Evolutionary conservation across 2,888 invertebrate species (phyloP).

Genomic region (Eristalis arbustorum): DNA sequence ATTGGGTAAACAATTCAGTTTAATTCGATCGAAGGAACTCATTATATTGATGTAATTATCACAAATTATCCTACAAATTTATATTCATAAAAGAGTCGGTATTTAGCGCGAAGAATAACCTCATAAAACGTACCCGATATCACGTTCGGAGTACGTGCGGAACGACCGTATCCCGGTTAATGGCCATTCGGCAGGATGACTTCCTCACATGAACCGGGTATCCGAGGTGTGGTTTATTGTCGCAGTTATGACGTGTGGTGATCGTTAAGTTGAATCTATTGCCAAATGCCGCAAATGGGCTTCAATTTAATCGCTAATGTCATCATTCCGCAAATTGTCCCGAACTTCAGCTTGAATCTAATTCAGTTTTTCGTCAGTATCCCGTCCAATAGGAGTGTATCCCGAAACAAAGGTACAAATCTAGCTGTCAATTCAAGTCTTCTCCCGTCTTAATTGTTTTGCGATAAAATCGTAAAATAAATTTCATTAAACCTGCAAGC

Average conservation of each 20-base stretch:
- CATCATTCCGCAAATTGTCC: neutral
- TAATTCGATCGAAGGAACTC: constrained; percentile 53
- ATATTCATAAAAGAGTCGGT: constrained; percentile 12
- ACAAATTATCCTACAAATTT: constrained; percentile 42
- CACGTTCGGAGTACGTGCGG: constrained; percentile 55
- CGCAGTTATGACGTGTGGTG: constrained; percentile 28
- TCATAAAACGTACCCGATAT: constrained; percentile 29
- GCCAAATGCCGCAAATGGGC: neutral
- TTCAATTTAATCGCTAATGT: neutral
- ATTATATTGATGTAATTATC: constrained; percentile 62
- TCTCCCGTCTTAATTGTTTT: neutral
- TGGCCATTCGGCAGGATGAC: constrained; percentile 14
- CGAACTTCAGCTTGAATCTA: neutral
- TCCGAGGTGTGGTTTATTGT: constrained; percentile 40
- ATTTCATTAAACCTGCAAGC: neutral
- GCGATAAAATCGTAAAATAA: neutral
- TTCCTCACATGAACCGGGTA: constrained; percentile 19
- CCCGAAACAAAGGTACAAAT: too few species aligned
- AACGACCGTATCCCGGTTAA: constrained; percentile 35
- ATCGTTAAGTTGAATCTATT: neutral
- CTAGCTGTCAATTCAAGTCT: neutral
- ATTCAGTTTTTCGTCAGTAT: neutral
- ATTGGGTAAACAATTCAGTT: constrained; percentile 65
- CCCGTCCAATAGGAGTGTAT: neutral
- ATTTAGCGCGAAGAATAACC: constrained; percentile 2